Evolutionary conservation across 2,888 invertebrate genomes (phyloP), one percentile per base, ranked within the genome.

Genomic region (Listrodromus nycthemerus): DNA sequence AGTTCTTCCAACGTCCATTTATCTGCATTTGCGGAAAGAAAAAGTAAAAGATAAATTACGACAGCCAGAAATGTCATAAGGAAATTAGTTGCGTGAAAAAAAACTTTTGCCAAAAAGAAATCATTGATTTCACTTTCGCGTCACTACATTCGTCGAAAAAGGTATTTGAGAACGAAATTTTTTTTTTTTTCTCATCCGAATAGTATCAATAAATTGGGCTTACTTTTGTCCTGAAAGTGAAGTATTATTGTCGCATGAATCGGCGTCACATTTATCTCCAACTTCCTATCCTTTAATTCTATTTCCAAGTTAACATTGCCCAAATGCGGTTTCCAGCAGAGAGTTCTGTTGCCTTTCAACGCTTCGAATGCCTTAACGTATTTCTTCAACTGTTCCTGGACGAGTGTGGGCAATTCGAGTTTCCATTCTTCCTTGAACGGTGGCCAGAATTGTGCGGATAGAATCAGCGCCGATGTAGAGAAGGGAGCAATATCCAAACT

Each of bases 361-460:
- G 97, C 96, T 93, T 99, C 98, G 94, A 98, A 99, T 0, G 97
- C 96, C 91, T 97, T 97, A 0, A 98, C 98, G 91, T 98, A 99
- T 75, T 95, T 95, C 84, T 97, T 96, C 87, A 99, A 95, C 91
- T 98, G 97, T 77, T 96, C 95, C 90, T 97, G 96, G 66, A 99
- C 96, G 90, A 95, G 95, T 37, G 95, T 95, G 0, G 99, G 99
- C 66, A 99, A 94, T 91, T 98, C 97, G 21, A 99, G 94, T 87
- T 97, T 97, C 93, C 93, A 93, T 93, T 99, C 98, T 93, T 99
- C 98, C 92, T 98, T 98, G 88, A 99, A 98, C 8, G 97, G 96
- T 0, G 99, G 99, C 99, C 99, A 99, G 94, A 99, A 99, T 93
- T 99, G 99, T 1, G 98, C 98, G 0, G 99, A 99, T n/a, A 99